Base-by-base conservation (phyloP, 2,797 vertebrate genomes). In the Sebastiscus albofasciatus region DNA sequence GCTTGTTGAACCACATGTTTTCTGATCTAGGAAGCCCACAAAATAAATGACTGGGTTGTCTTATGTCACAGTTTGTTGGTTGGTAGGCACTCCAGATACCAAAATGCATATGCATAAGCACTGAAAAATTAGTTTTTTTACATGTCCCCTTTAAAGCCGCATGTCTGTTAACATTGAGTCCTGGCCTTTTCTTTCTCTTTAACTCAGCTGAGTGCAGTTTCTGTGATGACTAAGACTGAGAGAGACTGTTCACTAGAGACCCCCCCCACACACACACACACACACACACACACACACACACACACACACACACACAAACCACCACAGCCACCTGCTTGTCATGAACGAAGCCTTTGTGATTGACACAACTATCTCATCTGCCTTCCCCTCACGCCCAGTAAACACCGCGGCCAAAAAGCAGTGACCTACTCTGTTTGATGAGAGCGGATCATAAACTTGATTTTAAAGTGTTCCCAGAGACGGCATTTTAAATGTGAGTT, bases 271-370 rank as follows among this genome's bases (percentile, higher is more conserved):
- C 20, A 78, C 33, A 78, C 39, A 87, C 71, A 84, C 54, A 71
- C 52, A 83, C 33, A 83, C 75, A 75, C 77, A 83, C 75, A 76
- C 75, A 77, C 65, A 69, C 67, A 84, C 46, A 85, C 42, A 22
- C 69, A 71, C 36, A 85, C 66, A 72, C 70, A 72, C 85, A 56
- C 89, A 84, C 79, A 29, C 61, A 16, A 69, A 56, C 39, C 64
- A 54, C 83, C 86, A 78, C 85, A 85, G 92, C 92, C 94, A 94
- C 94, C 94, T 95, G 94, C 91, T 91, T 90, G 75, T 86, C 89
- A 94, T 94, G 94, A 93, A 95, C 87, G 86, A 84, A 86, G 91
- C 79, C 94, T 94, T 95, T 95, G 93, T 94, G 92, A 93, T 90
- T 92, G 90, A 92, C 90, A 92, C 90, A 74, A 81, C 74, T 5